A percentile compares a stretch with the other conserved stretches of the same genome.
Evolutionary conservation across 2,797 vertebrate genomes (phyloP).

Genomic region (Poecilia velifera): DNA sequence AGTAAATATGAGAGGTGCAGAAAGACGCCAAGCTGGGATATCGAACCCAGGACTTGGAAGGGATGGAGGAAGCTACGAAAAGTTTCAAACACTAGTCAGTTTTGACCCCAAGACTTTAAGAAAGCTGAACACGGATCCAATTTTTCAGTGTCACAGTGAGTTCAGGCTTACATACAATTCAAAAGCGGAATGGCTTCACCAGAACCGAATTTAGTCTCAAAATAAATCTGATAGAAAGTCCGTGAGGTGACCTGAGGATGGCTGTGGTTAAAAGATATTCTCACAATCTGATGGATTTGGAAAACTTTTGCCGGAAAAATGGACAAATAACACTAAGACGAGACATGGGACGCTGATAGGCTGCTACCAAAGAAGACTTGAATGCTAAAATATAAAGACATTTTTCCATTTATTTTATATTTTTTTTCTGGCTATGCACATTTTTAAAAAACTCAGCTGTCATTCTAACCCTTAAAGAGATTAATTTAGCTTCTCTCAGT

Average conservation of each 20-base stretch:
- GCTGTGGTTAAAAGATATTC: background rate
- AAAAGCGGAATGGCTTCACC: background rate
- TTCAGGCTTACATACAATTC: background rate
- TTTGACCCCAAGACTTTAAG: background rate
- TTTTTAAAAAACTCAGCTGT: background rate
- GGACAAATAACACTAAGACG: background rate
- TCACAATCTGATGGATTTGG: background rate
- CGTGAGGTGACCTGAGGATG: background rate
- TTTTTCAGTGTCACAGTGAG: background rate
- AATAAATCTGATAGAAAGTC: background rate
- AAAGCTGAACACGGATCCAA: background rate
- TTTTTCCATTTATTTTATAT: background rate
- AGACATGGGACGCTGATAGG: background rate
- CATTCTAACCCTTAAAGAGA: background rate
- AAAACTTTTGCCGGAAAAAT: background rate
- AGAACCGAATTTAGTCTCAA: background rate
- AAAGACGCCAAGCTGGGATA: background rate
- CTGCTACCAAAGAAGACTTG: background rate
- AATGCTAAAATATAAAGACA: background rate
- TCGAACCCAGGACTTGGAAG: background rate
- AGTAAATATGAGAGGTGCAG: background rate
- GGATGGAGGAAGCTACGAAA: background rate
- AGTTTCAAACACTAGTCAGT: background rate
- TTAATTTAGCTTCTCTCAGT: background rate
- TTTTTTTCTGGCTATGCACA: background rate